Evolutionary conservation across 2,888 invertebrate genomes (phyloP), one percentile per base, ranked within the genome.

Genomic region (Pandemis corylana): DNA sequence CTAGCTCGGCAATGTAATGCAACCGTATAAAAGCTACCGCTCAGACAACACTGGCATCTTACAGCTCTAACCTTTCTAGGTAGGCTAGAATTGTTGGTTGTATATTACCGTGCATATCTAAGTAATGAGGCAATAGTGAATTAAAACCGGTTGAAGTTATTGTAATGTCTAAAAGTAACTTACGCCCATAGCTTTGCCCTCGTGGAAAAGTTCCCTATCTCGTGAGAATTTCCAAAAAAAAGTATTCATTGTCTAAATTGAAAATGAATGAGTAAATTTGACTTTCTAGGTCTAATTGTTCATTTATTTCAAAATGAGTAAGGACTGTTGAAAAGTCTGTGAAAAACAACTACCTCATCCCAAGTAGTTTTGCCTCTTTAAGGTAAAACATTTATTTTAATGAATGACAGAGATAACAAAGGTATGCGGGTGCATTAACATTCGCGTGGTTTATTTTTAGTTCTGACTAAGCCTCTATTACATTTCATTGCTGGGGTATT

Each of bases 41-140:
- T 49, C 20, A n/a, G 13, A 15, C 56, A 56, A n/a, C 20, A 56
- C 13, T 61, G 36, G 64, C 46, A 73, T 74, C 61, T 62, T 70
- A 74, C 69, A 74, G 44, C 44, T 70, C 65, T 70, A 74, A 74
- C 69, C 74, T 74, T 74, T 70, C 74, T 74, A 65, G 59, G 62
- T 7, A 72, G 61, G 61, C 64, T 73, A 10, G 63, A 74, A 74
- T 56, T 61, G 68, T 73, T 69, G 20, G 49, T 61, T 51, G 62
- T 53, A 62, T 20, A 51, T 62, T 28, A 42, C 44, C 20, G 15
- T 49, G 41, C 51, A 59, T 59, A 10, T 10, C 59, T 20, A 12
- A 2, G 28, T 59, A 59, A 59, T 59, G 59, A 59, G 59, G 59
- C 59, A 28, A 59, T 59, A 10, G 59, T 59, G 28, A 12, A 28